phyloP scores from a whole-genome alignment of 2,888 invertebrate species.

The Axea sp. region DNA sequence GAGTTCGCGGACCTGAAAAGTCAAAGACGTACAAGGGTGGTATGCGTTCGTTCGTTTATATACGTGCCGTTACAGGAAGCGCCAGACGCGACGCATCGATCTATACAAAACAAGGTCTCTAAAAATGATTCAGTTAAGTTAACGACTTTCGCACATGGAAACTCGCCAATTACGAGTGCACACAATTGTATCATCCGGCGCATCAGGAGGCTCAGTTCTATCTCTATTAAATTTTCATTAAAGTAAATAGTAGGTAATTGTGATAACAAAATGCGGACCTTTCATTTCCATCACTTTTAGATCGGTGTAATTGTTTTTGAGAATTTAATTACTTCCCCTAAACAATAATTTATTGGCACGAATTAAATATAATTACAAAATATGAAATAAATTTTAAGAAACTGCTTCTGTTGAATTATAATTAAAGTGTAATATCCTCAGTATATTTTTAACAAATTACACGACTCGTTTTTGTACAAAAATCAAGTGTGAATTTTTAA shows the following conservation, averaged over 20 bases:
- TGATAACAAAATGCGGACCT: too few species aligned
- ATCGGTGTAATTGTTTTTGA: too few species aligned
- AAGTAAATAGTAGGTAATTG: neutral
- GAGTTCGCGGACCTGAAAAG: conserved; percentile 15
- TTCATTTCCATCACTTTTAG: too few species aligned
- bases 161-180: conserved; percentile 21
- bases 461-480: too few species aligned
- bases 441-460: too few species aligned
- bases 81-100: conserved; percentile 75
- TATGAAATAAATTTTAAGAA: too few species aligned
- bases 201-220: neutral
- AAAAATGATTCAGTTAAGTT: conserved; percentile 42
- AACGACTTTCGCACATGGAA: conserved; percentile 53
- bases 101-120: conserved; percentile 64
- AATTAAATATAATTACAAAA: too few species aligned
- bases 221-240: neutral
- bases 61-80: conserved; percentile 71
- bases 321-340: too few species aligned
- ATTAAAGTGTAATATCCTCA: too few species aligned
- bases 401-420: too few species aligned
- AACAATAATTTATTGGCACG: too few species aligned
- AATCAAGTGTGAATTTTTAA: too few species aligned
- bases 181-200: conserved; percentile 7
- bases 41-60: conserved; percentile 62
- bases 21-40: conserved; percentile 68